Conservation (phyloP, 2,113 vertebrate genomes). For the Ia io region DNA sequence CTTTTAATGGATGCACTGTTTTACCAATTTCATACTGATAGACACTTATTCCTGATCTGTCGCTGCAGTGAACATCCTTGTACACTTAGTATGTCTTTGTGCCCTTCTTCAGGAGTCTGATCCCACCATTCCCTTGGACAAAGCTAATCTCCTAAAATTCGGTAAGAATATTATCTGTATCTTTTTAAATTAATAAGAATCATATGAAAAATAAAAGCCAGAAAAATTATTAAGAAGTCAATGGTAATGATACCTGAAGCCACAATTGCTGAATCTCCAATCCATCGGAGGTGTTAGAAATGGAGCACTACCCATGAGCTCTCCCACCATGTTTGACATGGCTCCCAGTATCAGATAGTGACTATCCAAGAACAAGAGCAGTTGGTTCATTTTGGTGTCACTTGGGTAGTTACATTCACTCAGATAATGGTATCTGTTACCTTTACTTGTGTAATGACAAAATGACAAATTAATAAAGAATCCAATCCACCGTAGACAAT, state of each 20-base stretch:
- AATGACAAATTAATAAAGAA: not conserved
- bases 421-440: not conserved
- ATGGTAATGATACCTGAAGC: not conserved
- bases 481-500: not conserved
- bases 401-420: not conserved
- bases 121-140: not conserved
- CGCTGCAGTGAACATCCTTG: not conserved
- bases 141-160: not conserved
- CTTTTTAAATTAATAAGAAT: not conserved
- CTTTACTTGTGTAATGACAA: conserved; percentile 18
- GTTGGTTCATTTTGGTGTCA: not conserved
- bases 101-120: not conserved
- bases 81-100: not conserved
- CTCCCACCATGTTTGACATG: not conserved
- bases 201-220: not conserved
- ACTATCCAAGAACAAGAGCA: not conserved
- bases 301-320: not conserved
- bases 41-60: not conserved
- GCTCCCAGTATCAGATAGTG: not conserved
- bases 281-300: not conserved
- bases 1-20: not conserved
- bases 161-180: not conserved
- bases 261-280: not conserved
- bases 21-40: not conserved
- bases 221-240: conserved; percentile 26